phyloP scores from a whole-genome alignment of 2,888 invertebrate genomes.

The Agrotis ipsilon region DNA sequence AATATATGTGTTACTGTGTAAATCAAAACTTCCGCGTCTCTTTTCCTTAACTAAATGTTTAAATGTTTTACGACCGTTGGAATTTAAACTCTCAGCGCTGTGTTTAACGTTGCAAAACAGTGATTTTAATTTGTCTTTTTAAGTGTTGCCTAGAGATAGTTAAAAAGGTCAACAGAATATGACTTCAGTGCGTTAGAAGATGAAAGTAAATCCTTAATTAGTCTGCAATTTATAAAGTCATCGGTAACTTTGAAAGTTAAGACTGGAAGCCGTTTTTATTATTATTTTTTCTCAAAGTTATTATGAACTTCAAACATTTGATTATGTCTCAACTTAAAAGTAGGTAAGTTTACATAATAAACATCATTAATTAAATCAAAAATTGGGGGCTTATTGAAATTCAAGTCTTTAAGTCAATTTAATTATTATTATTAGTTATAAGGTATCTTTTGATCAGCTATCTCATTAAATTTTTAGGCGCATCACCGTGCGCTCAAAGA shows the following conservation, averaged over 20 bases:
- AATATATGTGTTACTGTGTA: too few species aligned
- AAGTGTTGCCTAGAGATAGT: too few species aligned
- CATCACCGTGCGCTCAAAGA: too few species aligned
- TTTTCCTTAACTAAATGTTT: neutral
- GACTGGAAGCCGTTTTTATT: neutral
- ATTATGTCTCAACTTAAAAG: neutral
- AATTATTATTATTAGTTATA: slow-evolving; percentile 2
- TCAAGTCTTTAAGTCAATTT: neutral
- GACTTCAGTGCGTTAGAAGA: too few species aligned
- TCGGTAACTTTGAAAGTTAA: neutral
- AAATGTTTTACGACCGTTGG: neutral
- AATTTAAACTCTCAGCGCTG: neutral
- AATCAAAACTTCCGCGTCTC: neutral
- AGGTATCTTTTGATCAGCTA: neutral
- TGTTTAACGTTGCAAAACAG: neutral
- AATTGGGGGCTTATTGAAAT: neutral
- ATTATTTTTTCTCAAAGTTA: too few species aligned
- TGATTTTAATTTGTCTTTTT: too few species aligned
- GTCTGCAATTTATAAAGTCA: too few species aligned
- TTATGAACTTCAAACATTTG: slow-evolving; percentile 1
- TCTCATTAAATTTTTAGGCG: neutral
- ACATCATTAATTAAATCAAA: too few species aligned
- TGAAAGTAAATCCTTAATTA: neutral
- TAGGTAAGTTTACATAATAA: too few species aligned
- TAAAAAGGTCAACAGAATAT: too few species aligned